A percentile compares a stretch with the other conserved stretches of the same genome.
phyloP scores from a whole-genome alignment of 2,113 vertebrate species.

The Gopherus flavomarginatus region DNA sequence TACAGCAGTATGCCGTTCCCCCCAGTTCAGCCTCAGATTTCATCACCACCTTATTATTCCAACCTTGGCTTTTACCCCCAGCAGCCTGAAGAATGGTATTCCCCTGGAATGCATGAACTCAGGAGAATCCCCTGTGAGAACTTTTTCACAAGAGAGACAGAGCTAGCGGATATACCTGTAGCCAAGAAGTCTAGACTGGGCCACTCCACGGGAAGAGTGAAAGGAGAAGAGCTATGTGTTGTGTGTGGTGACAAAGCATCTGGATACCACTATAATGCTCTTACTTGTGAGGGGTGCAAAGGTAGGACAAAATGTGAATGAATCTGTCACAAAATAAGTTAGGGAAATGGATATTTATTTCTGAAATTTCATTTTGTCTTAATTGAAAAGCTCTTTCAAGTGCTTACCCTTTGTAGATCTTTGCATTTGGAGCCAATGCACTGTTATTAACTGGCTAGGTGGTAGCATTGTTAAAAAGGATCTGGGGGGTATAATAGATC shows the following conservation, averaged over 20 bases:
- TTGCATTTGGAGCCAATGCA: neutral
- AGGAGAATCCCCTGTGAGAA: conserved; percentile 87
- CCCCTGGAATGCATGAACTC: conserved; percentile 88
- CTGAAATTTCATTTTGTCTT: neutral
- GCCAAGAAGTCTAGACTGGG: conserved; percentile 87
- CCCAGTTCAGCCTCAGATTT: conserved; percentile 85
- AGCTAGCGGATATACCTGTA: conserved; percentile 81
- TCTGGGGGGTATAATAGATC: neutral
- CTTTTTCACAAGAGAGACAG: conserved; percentile 83
- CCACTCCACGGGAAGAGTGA: conserved; percentile 82
- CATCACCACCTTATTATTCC: conserved; percentile 89
- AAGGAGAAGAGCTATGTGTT: conserved; percentile 96
- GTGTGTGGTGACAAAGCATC: conserved; percentile 98
- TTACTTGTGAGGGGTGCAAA: conserved; percentile 99
- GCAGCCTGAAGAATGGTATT: conserved; percentile 92
- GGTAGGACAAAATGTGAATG: conserved; percentile 80
- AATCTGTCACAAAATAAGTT: neutral
- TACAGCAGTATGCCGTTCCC: conserved; percentile 88
- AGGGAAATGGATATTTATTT: neutral
- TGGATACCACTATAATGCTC: conserved; percentile 97
- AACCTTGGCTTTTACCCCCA: conserved; percentile 89
- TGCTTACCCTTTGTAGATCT: neutral
- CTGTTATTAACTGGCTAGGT: neutral
- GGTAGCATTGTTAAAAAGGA: neutral
- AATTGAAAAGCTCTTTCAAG: neutral